Conservation (phyloP, 92 coral and sea anemone genomes). For the Virgularia gustaviana region DNA sequence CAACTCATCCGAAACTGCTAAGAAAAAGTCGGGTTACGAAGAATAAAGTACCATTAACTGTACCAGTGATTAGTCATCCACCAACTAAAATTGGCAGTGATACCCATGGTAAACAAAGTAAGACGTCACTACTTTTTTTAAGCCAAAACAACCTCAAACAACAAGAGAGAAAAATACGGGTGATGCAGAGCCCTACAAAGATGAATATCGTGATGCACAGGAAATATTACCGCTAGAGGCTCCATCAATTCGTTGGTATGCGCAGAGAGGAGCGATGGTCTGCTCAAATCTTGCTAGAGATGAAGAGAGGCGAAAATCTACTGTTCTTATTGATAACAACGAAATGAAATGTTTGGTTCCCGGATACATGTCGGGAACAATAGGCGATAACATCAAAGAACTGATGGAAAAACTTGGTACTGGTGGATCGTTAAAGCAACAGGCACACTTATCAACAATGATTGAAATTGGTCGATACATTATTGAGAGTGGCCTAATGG, state of each 20-base stretch:
- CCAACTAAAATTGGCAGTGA: too few relatives aligned
- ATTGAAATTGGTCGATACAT: neutral
- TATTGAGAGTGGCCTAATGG: neutral
- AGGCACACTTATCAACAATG: neutral
- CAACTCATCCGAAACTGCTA: too few relatives aligned
- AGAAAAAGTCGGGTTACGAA: too few relatives aligned
- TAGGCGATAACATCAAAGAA: slow-evolving; percentile 16
- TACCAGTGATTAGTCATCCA: too few relatives aligned
- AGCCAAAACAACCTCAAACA: too few relatives aligned
- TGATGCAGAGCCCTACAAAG: too few relatives aligned
- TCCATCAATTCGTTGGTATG: slow-evolving; percentile 39
- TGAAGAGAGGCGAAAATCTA: slow-evolving; percentile 31
- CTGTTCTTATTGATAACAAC: slow-evolving; percentile 2
- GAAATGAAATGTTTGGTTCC: slow-evolving; percentile 30
- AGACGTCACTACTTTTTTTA: too few relatives aligned
- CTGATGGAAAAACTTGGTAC: slow-evolving; percentile 29
- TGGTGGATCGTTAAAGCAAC: neutral
- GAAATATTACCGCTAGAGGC: slow-evolving; percentile 22
- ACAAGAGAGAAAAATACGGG: too few relatives aligned
- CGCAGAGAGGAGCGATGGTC: slow-evolving; percentile 22
- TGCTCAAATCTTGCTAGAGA: slow-evolving; percentile 25
- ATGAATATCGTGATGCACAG: too few relatives aligned
- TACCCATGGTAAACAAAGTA: too few relatives aligned
- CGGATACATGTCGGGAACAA: slow-evolving; percentile 18
- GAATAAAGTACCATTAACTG: too few relatives aligned